Evolutionary conservation across 2,888 invertebrate species (phyloP).

Genomic region (Tetragonisca angustula): DNA sequence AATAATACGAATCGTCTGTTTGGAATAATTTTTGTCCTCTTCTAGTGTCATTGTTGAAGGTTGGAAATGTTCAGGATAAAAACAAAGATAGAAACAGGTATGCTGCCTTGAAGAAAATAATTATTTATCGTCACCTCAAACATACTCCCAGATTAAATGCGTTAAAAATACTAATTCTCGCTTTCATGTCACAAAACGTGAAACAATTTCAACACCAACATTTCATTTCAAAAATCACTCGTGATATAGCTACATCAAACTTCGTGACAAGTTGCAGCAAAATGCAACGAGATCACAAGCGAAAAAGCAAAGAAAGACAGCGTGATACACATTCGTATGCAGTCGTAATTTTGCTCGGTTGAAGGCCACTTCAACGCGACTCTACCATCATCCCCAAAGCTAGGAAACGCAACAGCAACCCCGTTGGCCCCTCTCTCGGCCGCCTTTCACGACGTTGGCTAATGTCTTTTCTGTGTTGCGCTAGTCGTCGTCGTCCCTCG

Average conservation of each 20-base stretch:
- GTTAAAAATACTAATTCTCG: neutral
- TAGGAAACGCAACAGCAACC: slow-evolving; percentile 57
- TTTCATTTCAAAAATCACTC: neutral
- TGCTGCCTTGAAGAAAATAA: too few relatives aligned
- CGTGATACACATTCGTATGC: slow-evolving; percentile 45
- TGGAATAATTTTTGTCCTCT: neutral
- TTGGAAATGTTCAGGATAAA: neutral
- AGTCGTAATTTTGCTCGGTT: slow-evolving; percentile 73
- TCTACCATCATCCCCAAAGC: slow-evolving; percentile 66
- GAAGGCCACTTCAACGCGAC: slow-evolving; percentile 69
- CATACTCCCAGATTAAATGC: neutral
- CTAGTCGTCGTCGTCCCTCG: slow-evolving; percentile 79
- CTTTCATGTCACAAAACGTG: neutral
- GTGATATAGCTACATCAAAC: neutral
- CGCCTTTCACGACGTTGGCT: slow-evolving; percentile 76
- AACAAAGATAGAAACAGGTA: too few relatives aligned
- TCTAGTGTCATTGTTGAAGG: neutral
- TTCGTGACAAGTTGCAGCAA: neutral
- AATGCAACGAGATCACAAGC: slow-evolving; percentile 6
- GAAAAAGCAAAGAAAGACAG: neutral
- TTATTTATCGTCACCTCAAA: too few relatives aligned
- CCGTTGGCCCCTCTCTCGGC: slow-evolving; percentile 63
- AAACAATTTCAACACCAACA: neutral
- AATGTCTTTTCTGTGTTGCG: slow-evolving; percentile 84
- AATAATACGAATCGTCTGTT: neutral